Conservation (phyloP, 1,140 invertebrate genomes). For the Euwallacea fornicatus region DNA sequence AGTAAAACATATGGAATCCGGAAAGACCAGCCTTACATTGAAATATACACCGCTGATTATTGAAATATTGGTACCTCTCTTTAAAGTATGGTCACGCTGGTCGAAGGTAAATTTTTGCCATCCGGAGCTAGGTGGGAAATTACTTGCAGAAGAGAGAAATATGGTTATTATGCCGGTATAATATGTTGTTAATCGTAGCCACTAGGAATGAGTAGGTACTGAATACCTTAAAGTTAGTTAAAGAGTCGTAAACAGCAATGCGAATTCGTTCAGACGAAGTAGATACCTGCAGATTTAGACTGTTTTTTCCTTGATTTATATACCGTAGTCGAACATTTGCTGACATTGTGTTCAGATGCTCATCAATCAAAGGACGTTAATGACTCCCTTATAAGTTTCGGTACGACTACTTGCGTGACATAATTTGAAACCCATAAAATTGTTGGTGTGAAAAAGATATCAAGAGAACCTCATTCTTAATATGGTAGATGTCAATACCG, state of each 20-base stretch:
- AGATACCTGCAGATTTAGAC: no score
- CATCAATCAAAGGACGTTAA: no score
- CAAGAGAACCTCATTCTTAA: no score
- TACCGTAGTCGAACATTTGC: no score
- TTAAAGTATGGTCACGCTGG: slow-evolving; percentile 26
- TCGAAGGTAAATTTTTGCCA: slow-evolving; percentile 19
- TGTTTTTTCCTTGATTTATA: no score
- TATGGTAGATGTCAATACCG: no score
- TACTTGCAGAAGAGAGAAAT: slow-evolving; percentile 18
- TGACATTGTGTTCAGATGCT: no score
- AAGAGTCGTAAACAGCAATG: background rate
- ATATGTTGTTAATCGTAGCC: slow-evolving; percentile 17
- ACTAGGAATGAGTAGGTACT: slow-evolving; percentile 7
- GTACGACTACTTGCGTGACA: no score
- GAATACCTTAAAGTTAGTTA: slow-evolving; percentile 3
- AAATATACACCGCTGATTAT: slow-evolving; percentile 33
- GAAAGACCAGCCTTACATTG: slow-evolving; percentile 27
- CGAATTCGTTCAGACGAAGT: no score
- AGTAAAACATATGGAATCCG: slow-evolving; percentile 32
- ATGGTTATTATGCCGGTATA: slow-evolving; percentile 31
- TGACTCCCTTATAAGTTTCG: no score
- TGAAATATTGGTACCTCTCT: slow-evolving; percentile 32
- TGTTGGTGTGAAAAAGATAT: no score
- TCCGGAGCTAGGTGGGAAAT: slow-evolving; percentile 21
- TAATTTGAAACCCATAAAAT: no score